Evolutionary conservation across 92 coral and sea anemone genomes (phyloP), one percentile per base, ranked within the genome.

Genomic region (Porites cylindrica): DNA sequence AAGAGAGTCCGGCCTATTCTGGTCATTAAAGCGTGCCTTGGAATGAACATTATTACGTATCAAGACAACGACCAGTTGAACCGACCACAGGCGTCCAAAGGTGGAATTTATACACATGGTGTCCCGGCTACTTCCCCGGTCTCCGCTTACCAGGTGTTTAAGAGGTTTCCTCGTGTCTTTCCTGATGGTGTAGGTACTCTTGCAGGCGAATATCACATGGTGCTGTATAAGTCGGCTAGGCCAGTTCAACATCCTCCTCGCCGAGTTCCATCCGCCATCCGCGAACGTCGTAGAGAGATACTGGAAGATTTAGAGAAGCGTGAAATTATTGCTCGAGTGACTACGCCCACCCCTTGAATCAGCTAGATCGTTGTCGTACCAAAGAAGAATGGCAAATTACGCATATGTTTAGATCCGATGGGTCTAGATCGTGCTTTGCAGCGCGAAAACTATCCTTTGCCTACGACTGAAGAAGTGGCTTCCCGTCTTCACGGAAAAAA

Each of bases 21-120:
- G 23, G 90, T 85, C 2, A 66, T 85, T 20, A 78, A 54, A 59
- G 72, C 79, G 1, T 86, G 90, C 58, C 66, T 86, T 29, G 85
- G 90, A 21, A 78, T 86, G 85, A 69, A 86, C 14, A 86, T 78
- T 38, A 78, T 86, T 66, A 78, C 66, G 85, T 86, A 86, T 70
- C 62, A 29, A n/a, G 85, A 86, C 76, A 86, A 86, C 58, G 85
- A 66, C 56, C 66, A 62, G 52, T 10, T 86, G 68, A 86, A 86
- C 51, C 67, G 51, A 23, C 72, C 76, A 26, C 32, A 29, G 32
- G 3, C 32, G 32, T 29, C 32, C 32, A 2, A 29, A 29, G 32
- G 32, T 29, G 32, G 32, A 29, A 29, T 29, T 29, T 29, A 29
- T 29, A 29, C 32, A 29, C 32, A 29, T 29, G 32, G 2, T 29